Base-by-base conservation (phyloP, 1,140 invertebrate species). In the Camponotus floridanus region DNA sequence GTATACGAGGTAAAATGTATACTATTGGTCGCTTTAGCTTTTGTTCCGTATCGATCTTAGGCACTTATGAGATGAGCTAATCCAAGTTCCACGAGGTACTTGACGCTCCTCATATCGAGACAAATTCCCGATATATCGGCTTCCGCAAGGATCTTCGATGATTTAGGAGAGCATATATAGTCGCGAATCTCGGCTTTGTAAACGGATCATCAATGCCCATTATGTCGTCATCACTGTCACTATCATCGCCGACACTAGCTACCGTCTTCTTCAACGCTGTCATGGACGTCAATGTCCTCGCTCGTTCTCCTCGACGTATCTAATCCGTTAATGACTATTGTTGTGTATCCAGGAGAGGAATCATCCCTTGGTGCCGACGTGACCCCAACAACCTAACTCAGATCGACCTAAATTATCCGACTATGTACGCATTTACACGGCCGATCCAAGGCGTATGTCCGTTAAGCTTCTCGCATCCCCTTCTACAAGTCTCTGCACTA, bases 271-370 rank as follows among this genome's bases (percentile, higher is more conserved):
- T 36, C 55, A 57, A 39, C 4, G 64, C 45, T 42, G 76, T 78
- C 51, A 70, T 45, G 62, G 3, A 9, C 76, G 51, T 71, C 78
- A 84, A 62, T 39, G 57, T 42, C 42, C 51, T 71, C 71, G 62
- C 33, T 76, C 86, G 80, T 84, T 26, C 26, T 76, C 48, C 26
- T 57, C 61, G 42, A 67, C 74, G 78, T 70, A 79, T 87, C 86
- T 85, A 73, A 92, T 87, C 79, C 91, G 76, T 90, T 92, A 92
- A 93, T 92, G 91, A 92, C 90, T 81, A 92, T 92, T 92, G 91
- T 92, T 92, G 91, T 73, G 86, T 86, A 91, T 91, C 85, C 73
- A 68, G 68, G 57, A 55, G 61, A 68, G 70, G 36, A 87, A 91
- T 90, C 85, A 90, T 90, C 90, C 76, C 76, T 67, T 62, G 68